phyloP scores from a whole-genome alignment of 2,888 invertebrate genomes.

The Apotomis betuletana region DNA sequence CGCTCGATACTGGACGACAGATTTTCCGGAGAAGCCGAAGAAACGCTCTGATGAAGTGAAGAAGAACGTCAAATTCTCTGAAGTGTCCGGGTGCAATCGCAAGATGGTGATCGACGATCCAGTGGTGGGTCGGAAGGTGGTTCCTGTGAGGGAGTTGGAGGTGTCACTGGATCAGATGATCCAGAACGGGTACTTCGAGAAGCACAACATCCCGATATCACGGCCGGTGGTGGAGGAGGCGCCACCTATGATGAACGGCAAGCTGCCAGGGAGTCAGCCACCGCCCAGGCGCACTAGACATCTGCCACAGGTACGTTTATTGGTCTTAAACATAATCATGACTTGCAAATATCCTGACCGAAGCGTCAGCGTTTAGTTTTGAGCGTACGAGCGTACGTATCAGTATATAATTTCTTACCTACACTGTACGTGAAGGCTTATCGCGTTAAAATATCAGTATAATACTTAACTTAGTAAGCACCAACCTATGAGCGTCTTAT shows the following conservation, averaged over 20 bases:
- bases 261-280: slow-evolving; percentile 63
- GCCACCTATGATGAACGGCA: slow-evolving; percentile 68
- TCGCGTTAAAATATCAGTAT: no score
- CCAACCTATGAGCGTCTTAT: no score
- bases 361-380: no score
- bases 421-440: no score
- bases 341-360: no score
- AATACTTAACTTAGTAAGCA: no score
- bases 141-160: slow-evolving; percentile 77
- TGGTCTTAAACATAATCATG: not conserved
- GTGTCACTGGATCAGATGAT: slow-evolving; percentile 81
- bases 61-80: slow-evolving; percentile 80
- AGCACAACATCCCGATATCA: slow-evolving; percentile 75
- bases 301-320: slow-evolving; percentile 71
- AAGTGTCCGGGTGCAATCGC: slow-evolving; percentile 76
- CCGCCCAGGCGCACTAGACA: slow-evolving; percentile 65
- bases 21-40: slow-evolving; percentile 61
- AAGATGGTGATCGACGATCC: slow-evolving; percentile 79
- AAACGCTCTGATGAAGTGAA: slow-evolving; percentile 71
- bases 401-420: no score
- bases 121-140: slow-evolving; percentile 71
- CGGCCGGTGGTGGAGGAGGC: slow-evolving; percentile 62
- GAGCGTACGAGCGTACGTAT: no score
- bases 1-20: slow-evolving; percentile 76
- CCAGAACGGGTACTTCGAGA: slow-evolving; percentile 79